Percentiles rank a stretch among this genome's conserved stretches.
phyloP scores from a whole-genome alignment of 2,888 invertebrate species.

The Coecobrya sp. region DNA sequence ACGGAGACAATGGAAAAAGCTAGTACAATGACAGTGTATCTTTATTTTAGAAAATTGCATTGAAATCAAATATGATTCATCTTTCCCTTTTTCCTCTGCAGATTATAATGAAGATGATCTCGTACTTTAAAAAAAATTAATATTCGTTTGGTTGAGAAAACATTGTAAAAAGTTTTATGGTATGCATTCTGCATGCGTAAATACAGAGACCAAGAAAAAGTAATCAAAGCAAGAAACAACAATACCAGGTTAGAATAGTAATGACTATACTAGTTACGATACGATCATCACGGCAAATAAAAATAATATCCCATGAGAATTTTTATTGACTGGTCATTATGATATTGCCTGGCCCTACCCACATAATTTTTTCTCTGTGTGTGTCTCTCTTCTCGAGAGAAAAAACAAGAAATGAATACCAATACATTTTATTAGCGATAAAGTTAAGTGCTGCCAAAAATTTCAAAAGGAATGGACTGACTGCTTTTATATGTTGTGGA shows the following conservation, averaged over 20 bases:
- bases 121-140: no score
- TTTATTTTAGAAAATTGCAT: no score
- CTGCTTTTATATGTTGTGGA: background rate
- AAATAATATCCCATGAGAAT: constrained; percentile 38
- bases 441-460: background rate
- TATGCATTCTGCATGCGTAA: background rate
- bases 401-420: constrained; percentile 62
- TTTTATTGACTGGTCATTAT: constrained; percentile 71
- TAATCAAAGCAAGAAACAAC: background rate
- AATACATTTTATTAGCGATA: constrained; percentile 28
- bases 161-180: no score
- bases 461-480: background rate
- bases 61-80: no score
- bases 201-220: background rate
- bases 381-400: background rate
- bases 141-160: no score
- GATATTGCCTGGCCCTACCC: constrained; percentile 65
- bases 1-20: background rate
- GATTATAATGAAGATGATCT: no score
- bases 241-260: constrained; percentile 8
- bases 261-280: constrained; percentile 9
- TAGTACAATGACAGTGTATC: background rate
- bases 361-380: constrained; percentile 15
- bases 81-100: no score
- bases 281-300: background rate